Evolutionary conservation across 2,797 vertebrate genomes (phyloP).

Genomic region (Pristis pectinata): DNA sequence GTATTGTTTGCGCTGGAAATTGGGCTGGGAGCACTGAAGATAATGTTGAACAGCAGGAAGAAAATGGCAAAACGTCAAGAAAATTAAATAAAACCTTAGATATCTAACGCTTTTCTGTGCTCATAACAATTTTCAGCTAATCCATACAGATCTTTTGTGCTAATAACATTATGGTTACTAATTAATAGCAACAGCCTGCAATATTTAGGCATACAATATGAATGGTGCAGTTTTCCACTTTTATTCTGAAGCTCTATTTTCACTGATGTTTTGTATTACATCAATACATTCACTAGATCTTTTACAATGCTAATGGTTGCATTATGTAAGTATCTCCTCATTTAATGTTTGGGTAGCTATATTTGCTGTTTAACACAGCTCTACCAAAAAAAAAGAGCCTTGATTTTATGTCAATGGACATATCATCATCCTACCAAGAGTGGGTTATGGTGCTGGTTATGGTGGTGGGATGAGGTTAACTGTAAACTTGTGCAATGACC

Average conservation of each 20-base stretch:
- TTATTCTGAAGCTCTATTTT: neutral
- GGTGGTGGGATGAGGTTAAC: neutral
- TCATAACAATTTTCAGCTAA: slow-evolving; percentile 15
- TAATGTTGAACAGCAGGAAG: neutral
- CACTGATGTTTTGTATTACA: neutral
- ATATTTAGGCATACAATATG: neutral
- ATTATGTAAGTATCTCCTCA: neutral
- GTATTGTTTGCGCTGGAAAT: neutral
- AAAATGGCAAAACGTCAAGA: neutral
- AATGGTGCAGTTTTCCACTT: neutral
- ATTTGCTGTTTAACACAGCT: neutral
- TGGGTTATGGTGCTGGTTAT: too few relatives aligned
- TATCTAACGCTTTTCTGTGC: neutral
- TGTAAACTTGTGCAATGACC: neutral
- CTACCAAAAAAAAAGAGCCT: neutral
- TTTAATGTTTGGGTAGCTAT: neutral
- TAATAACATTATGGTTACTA: neutral
- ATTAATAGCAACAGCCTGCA: neutral
- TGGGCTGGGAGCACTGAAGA: neutral
- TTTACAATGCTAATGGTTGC: neutral
- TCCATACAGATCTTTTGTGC: neutral
- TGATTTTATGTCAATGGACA: neutral
- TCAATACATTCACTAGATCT: neutral
- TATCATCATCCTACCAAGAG: too few relatives aligned
- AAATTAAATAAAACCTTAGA: neutral